Percentiles rank a stretch among this genome's conserved stretches.
Evolutionary conservation across 1,140 invertebrate species (phyloP).

Genomic region (Euura saliciscinereae): DNA sequence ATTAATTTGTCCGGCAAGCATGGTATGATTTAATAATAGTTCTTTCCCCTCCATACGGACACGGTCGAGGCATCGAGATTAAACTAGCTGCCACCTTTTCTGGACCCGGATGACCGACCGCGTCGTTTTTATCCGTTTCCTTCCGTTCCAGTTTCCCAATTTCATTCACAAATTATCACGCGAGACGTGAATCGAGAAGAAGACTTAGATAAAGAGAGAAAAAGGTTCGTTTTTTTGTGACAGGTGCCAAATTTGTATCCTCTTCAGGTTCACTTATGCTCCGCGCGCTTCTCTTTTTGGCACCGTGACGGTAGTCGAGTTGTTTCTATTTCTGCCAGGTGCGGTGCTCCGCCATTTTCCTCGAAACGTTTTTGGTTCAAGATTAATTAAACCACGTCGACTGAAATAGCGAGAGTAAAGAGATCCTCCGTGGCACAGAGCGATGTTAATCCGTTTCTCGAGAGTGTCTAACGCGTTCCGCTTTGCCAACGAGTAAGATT

Average conservation of each 20-base stretch:
- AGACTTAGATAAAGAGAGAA: too few relatives aligned
- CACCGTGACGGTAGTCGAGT: constrained; percentile 22
- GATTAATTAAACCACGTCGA: constrained; percentile 52
- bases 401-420: constrained; percentile 44
- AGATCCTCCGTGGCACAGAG: constrained; percentile 12
- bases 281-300: not conserved
- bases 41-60: too few relatives aligned
- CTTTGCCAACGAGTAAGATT: constrained; percentile 18
- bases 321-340: constrained; percentile 55
- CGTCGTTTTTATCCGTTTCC: too few relatives aligned
- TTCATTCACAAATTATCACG: too few relatives aligned
- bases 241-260: too few relatives aligned
- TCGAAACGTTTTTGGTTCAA: constrained; percentile 50
- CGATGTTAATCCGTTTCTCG: constrained; percentile 37
- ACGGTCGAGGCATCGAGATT: too few relatives aligned
- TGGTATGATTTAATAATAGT: constrained; percentile 11
- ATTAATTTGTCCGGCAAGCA: constrained; percentile 27
- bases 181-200: too few relatives aligned
- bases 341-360: constrained; percentile 40
- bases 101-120: too few relatives aligned
- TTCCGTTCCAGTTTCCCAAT: too few relatives aligned
- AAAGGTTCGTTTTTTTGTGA: not conserved
- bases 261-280: too few relatives aligned
- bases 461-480: not conserved
- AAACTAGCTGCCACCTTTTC: too few relatives aligned